Conservation (phyloP, 2,797 vertebrate genomes). For the Coccyzus lansbergi region DNA sequence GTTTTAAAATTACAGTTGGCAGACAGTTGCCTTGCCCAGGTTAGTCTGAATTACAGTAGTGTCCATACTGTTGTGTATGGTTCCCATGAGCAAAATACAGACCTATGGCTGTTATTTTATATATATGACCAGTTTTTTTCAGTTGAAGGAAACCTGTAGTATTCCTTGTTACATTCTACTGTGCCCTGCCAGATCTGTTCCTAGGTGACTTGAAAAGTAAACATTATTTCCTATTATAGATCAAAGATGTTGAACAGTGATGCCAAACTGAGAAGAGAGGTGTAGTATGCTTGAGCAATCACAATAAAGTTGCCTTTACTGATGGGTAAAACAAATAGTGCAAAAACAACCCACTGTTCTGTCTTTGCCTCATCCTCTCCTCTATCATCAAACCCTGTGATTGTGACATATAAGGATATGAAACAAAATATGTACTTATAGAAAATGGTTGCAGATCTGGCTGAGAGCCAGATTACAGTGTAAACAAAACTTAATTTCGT, state of each 20-base stretch:
- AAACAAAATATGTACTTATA: not conserved
- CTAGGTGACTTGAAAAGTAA: not conserved
- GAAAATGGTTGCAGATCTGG: not conserved
- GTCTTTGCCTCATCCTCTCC: not conserved
- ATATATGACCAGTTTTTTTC: not conserved
- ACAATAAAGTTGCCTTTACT: not conserved
- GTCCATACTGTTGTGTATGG: not conserved
- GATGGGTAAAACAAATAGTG: not conserved
- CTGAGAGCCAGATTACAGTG: not conserved
- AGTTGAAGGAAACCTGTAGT: not conserved
- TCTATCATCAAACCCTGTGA: not conserved
- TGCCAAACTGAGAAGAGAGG: not conserved
- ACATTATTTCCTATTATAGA: not conserved
- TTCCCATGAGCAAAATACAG: not conserved
- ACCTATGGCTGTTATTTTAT: not conserved
- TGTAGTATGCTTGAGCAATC: not conserved
- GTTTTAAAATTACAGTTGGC: not conserved
- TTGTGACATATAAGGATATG: fast-evolving
- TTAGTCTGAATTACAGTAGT: not conserved
- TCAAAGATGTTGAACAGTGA: not conserved
- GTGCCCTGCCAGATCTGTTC: not conserved
- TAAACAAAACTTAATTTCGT: not conserved
- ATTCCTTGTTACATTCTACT: not conserved
- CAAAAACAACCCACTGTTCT: not conserved
- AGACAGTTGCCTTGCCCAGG: not conserved